Evolutionary conservation across 2,797 vertebrate genomes (phyloP), one percentile per base, ranked within the genome.

Genomic region (Cephalopachus bancanus): DNA sequence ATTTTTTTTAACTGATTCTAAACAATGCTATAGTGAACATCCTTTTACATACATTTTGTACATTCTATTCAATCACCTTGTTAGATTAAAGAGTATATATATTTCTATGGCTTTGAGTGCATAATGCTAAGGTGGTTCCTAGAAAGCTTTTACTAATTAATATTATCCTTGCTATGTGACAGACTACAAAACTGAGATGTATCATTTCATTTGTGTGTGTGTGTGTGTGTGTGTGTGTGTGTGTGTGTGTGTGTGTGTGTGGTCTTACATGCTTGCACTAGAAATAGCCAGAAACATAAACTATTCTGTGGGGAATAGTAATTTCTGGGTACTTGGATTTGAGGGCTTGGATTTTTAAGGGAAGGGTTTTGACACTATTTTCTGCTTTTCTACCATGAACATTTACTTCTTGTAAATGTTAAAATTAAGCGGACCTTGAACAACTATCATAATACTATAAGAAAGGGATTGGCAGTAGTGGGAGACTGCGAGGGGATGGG

Each of bases 211-310:
- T 74, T 74, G 22, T 37, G 49, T 17, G 4, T 33, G 14, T 37
- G 7, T 37, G 37, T 67, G 10, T 11, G 3, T 62, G 14, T 30
- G 11, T 78, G 44, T 4, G 1, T 67, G 10, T 11, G 3, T 62
- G 14, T 30, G 11, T 78, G 44, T 4, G 1, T 44, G 44, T 44
- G 44, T 44, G 44, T 44, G 49, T 57, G 26, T 62, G 57, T 86
- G 15, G 85, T 0, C 1, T 65, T 87, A 74, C 16, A 59, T 51
- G 5, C 12, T 67, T 86, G 44, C 44, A 10, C 30, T 26, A 19
- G 22, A 60, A 37, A 83, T 93, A 65, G 89, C 90, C 59, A 11
- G n/a, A 79, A 89, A 69, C 14, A 33, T 72, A 93, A 88, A 83
- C 5, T 7, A 78, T 9, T n/a, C 3, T 92, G 28, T 65, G 24